A percentile compares a stretch with the other conserved stretches of the same genome.
Conservation (phyloP, 2,113 vertebrate genomes). For the Sinosuthora webbiana region DNA sequence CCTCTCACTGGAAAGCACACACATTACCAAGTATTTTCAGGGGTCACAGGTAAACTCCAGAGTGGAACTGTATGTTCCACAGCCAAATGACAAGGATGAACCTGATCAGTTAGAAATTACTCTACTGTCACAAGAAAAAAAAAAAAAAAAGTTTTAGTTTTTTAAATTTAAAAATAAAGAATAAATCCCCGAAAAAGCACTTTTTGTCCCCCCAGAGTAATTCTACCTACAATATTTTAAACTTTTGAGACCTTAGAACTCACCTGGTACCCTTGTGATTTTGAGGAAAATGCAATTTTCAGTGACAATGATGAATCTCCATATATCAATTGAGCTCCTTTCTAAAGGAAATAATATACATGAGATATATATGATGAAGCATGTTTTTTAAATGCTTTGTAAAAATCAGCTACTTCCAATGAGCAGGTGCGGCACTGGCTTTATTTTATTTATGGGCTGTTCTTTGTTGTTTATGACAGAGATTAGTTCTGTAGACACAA, state of each 20-base stretch:
- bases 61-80: background rate
- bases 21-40: background rate
- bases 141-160: background rate
- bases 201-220: background rate
- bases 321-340: background rate
- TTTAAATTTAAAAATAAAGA: background rate
- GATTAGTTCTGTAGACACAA: background rate
- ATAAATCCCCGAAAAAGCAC: background rate
- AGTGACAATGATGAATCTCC: background rate
- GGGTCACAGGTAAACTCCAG: background rate
- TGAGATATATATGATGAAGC: background rate
- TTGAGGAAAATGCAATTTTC: background rate
- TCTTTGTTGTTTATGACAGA: background rate
- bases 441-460: background rate
- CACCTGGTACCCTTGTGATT: background rate
- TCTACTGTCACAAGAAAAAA: background rate
- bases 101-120: background rate
- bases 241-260: background rate
- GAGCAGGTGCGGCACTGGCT: background rate
- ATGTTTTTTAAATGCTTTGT: background rate
- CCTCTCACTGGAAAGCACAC: background rate
- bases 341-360: background rate
- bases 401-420: background rate
- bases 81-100: background rate
- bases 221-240: background rate